A percentile compares a stretch with the other conserved stretches of the same genome.
phyloP scores from a whole-genome alignment of 2,113 vertebrate genomes.

The Labrus mixtus region DNA sequence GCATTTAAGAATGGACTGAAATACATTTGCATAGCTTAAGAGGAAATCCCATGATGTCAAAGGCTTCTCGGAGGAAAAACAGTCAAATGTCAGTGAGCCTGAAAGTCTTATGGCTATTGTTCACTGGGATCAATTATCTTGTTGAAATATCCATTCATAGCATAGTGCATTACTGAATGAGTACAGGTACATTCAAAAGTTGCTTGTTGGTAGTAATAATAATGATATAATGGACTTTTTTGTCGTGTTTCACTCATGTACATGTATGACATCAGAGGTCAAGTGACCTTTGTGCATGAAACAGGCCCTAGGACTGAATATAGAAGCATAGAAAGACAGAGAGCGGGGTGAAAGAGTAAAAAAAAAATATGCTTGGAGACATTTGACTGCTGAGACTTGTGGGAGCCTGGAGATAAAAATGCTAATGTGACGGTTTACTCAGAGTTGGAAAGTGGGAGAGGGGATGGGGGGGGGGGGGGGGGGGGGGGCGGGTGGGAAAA shows the following conservation, averaged over 20 bases:
- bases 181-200: slow-evolving; percentile 70
- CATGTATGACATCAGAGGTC: slow-evolving; percentile 71
- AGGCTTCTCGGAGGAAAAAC: slow-evolving; percentile 88
- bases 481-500: slow-evolving; percentile 25
- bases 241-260: slow-evolving; percentile 71
- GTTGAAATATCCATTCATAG: slow-evolving; percentile 75
- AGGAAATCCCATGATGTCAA: slow-evolving; percentile 83
- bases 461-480: not conserved
- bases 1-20: slow-evolving; percentile 86
- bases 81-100: slow-evolving; percentile 82
- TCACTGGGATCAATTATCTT: slow-evolving; percentile 62
- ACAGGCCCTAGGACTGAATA: slow-evolving; percentile 70
- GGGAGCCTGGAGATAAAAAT: slow-evolving; percentile 84
- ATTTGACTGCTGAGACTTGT: slow-evolving; percentile 85
- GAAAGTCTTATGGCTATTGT: slow-evolving; percentile 44
- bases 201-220: slow-evolving; percentile 75
- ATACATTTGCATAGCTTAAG: slow-evolving; percentile 75
- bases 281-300: slow-evolving; percentile 76
- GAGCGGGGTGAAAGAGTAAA: not conserved
- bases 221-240: slow-evolving; percentile 72
- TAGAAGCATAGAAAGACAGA: slow-evolving; percentile 44
- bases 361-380: slow-evolving; percentile 56
- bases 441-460: slow-evolving; percentile 50
- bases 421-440: slow-evolving; percentile 70
- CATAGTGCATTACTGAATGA: slow-evolving; percentile 74